These are phyloP conservation scores for Caligus rogercresseyi DNA, from an alignment of 1,140 invertebrate genomes.

Conservation along the genomic window DNA sequence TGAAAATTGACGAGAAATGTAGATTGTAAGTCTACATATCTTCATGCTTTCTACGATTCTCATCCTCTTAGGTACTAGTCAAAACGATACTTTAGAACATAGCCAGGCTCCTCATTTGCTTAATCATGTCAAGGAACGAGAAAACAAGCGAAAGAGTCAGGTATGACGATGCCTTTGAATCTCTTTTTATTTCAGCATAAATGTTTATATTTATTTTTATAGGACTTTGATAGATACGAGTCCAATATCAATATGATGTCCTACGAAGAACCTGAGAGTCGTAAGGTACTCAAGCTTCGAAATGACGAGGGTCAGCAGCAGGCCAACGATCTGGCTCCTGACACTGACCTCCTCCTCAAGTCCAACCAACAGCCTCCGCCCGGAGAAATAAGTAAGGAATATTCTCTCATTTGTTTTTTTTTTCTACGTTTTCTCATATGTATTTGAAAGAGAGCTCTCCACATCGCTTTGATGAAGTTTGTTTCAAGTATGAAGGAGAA, in stretches of 20 bases:
- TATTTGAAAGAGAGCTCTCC: no score
- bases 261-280: background rate
- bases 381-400: background rate
- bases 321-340: background rate
- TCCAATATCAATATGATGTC: background rate
- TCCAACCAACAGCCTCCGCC: background rate
- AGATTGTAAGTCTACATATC: no score
- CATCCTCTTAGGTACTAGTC: background rate
- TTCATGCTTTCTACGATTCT: no score
- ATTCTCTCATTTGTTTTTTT: no score
- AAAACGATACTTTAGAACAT: background rate
- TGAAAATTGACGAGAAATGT: no score
- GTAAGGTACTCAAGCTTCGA: background rate
- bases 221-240: background rate
- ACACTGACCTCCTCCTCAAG: background rate
- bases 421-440: no score
- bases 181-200: no score
- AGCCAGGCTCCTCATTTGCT: background rate
- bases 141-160: slow-evolving; percentile 50
- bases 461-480: no score
- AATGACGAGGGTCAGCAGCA: background rate
- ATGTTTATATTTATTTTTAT: no score
- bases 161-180: no score
- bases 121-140: slow-evolving; percentile 27
- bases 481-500: no score